phyloP scores from a whole-genome alignment of 2,888 invertebrate genomes.

The Amphimallon solstitiale region DNA sequence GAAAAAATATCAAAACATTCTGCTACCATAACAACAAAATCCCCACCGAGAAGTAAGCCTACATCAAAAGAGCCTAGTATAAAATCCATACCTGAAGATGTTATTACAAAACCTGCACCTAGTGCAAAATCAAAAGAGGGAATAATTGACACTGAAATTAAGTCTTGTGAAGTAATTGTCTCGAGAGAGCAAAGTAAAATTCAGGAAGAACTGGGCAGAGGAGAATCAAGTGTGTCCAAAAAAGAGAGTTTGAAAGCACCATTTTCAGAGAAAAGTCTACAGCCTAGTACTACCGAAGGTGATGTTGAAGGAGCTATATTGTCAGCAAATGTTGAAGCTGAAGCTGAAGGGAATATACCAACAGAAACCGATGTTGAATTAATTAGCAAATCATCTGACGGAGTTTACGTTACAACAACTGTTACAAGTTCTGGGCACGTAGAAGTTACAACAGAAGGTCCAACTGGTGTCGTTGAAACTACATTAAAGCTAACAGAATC shows the following conservation, averaged over 20 bases:
- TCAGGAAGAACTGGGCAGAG: no score
- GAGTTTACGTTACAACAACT: slow-evolving; percentile 56
- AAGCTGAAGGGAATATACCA: slow-evolving; percentile 12
- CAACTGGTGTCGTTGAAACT: slow-evolving; percentile 59
- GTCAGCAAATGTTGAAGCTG: slow-evolving; percentile 7
- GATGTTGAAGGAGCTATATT: neutral
- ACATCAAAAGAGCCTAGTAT: neutral
- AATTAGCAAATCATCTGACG: slow-evolving; percentile 51
- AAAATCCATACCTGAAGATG: neutral
- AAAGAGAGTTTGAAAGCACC: no score
- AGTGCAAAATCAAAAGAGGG: slow-evolving; percentile 1
- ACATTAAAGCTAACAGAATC: slow-evolving; percentile 55
- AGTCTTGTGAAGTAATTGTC: neutral
- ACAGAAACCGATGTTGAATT: slow-evolving; percentile 44
- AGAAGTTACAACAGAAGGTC: slow-evolving; percentile 60
- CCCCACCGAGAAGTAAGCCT: no score
- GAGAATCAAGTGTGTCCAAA: no score
- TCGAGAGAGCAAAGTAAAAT: slow-evolving; percentile 1
- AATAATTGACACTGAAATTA: neutral
- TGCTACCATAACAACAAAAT: no score
- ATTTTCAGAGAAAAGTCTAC: no score
- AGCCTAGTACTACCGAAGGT: neutral
- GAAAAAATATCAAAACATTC: no score
- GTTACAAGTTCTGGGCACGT: slow-evolving; percentile 58
- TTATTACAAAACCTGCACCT: neutral